Conservation (phyloP, 92 coral and sea anemone species). For the Epizoanthus scotinus region DNA sequence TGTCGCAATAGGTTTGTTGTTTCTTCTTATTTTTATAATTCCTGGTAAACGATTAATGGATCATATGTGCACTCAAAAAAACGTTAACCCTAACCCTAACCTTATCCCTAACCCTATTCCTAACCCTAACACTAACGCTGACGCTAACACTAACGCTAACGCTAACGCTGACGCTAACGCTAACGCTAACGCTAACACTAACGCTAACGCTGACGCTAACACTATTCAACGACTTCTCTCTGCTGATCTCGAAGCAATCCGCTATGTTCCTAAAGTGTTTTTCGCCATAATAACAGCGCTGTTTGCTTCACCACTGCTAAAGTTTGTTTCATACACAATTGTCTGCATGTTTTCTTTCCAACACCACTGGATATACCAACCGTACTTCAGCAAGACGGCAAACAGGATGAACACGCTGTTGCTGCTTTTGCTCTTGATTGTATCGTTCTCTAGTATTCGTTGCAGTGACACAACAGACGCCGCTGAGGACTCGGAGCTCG, state of each 20-base stretch:
- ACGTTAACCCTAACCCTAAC: no score
- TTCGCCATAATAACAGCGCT: conserved; percentile 5
- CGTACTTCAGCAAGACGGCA: background rate
- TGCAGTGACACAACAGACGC: conserved; percentile 21
- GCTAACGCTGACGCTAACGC: no score
- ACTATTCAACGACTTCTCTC: background rate
- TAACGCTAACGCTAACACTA: no score
- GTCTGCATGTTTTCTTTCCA: background rate
- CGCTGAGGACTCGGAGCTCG: conserved; percentile 19
- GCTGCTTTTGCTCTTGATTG: background rate
- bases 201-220: no score
- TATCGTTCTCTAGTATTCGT: conserved; percentile 22
- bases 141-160: no score
- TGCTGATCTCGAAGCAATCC: conserved; percentile 1
- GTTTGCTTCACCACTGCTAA: background rate
- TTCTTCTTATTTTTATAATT: background rate
- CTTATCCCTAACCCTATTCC: no score
- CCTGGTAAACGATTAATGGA: background rate
- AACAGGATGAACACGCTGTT: background rate
- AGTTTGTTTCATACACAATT: background rate
- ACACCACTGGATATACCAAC: background rate
- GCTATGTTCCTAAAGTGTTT: background rate
- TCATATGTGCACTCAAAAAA: background rate
- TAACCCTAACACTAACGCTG: no score
- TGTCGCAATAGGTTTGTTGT: background rate